Evolutionary conservation across 1,140 invertebrate species (phyloP), one percentile per base, ranked within the genome.

Genomic region (Rhagoletis pomonella): DNA sequence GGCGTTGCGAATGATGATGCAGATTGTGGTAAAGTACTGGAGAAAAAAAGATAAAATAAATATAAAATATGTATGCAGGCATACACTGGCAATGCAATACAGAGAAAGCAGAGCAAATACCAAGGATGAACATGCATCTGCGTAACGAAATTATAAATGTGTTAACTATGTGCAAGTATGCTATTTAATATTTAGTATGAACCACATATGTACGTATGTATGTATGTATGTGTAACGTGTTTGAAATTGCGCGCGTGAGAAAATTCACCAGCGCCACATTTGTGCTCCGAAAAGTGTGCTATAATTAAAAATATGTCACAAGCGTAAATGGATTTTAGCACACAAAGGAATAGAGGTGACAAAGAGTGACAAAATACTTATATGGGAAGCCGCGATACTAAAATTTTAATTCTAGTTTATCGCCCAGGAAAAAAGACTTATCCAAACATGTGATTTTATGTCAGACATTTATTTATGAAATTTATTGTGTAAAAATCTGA

Each of bases 281-380:
- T 55, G 3, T 58, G 47, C 19, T 12, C n/a, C n/a, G 4, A 10
- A 58, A 81, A 55, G 73, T 81, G 73, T 19, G 47, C n/a, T 81
- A 55, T 81, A 81, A 81, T 81, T 81, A 81, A 81, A 81, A 81
- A 81, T 81, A 42, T 81, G 73, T 55, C 73, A 81, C 44, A 19
- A 42, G n/a, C 44, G n/a, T 55, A 58, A 81, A 81, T 58, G 47
- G 73, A 2, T 81, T 81, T 7, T 58, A n/a, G 3, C n/a, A 4
- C 47, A 81, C 50, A 81, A 55, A 81, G 9, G 47, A 55, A n/a
- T 81, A 47, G 7, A 5, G 44, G 67, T 17, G 42, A 44, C 42
- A 12, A 42, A 6, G 44, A 73, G 3, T 44, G 67, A 42, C 17
- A 42, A 73, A n/a, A 47, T 29, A 29, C 29, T 0, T 29, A 67